A percentile compares a stretch with the other conserved stretches of the same genome.
These are phyloP conservation scores for Oligia fasciuncula DNA, from an alignment of 2,888 invertebrate species.

Conservation along the genomic window DNA sequence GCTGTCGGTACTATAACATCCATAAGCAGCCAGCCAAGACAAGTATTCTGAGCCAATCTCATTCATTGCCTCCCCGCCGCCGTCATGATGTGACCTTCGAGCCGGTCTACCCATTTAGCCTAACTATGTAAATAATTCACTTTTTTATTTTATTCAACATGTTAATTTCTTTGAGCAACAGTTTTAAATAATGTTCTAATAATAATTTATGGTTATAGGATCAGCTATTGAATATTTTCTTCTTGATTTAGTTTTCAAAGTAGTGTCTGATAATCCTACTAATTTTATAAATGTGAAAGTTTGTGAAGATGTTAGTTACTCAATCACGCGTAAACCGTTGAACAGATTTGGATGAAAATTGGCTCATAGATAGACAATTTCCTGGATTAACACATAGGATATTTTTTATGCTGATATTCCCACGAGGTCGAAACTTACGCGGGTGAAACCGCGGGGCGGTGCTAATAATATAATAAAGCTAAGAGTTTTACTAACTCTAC, in stretches of 20 bases:
- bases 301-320: no score
- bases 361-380: no score
- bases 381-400: no score
- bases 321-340: no score
- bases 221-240: constrained; percentile 27
- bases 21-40: constrained; percentile 49
- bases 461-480: no score
- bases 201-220: constrained; percentile 39
- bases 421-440: no score
- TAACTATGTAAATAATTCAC: constrained; percentile 46
- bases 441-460: no score
- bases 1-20: constrained; percentile 30
- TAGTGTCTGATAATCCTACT: neutral
- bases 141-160: constrained; percentile 46
- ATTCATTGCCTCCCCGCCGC: constrained; percentile 61
- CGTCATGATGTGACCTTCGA: constrained; percentile 60
- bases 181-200: constrained; percentile 32
- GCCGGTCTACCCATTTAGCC: constrained; percentile 52
- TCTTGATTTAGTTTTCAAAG: constrained; percentile 10
- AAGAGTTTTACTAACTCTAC: neutral
- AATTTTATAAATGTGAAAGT: no score
- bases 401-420: no score
- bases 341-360: no score
- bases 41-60: constrained; percentile 58
- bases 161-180: constrained; percentile 35